Evolutionary conservation across 2,888 invertebrate genomes (phyloP).

Genomic region (Amitus sp.): DNA sequence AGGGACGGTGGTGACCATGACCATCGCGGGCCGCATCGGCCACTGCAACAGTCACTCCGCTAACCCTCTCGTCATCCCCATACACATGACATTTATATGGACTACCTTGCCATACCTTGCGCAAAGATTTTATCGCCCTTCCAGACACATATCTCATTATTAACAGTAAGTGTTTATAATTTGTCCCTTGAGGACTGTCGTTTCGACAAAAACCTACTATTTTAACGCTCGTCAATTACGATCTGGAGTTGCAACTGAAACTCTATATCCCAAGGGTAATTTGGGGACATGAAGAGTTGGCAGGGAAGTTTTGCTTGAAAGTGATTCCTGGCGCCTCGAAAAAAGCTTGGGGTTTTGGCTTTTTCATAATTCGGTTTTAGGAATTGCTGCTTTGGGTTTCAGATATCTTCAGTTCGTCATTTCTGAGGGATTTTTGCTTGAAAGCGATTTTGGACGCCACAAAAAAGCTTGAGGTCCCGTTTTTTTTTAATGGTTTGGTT

Average conservation of each 20-base stretch:
- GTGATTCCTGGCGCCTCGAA: too few relatives aligned
- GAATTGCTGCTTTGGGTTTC: too few relatives aligned
- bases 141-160: conserved; percentile 24
- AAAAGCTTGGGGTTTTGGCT: too few relatives aligned
- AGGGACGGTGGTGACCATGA: conserved; percentile 42
- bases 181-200: conserved; percentile 30
- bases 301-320: too few relatives aligned
- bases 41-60: not conserved
- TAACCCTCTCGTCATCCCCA: conserved; percentile 16
- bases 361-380: too few relatives aligned
- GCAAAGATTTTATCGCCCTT: conserved; percentile 21
- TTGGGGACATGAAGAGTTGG: conserved; percentile 13
- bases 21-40: conserved; percentile 44
- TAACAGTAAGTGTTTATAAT: conserved; percentile 40
- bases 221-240: conserved; percentile 38
- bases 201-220: conserved; percentile 19
- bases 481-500: too few relatives aligned
- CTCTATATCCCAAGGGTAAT: conserved; percentile 18
- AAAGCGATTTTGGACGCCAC: too few relatives aligned
- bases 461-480: too few relatives aligned
- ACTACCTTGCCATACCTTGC: conserved; percentile 18
- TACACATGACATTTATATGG: conserved; percentile 34
- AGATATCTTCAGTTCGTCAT: too few relatives aligned
- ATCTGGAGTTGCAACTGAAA: conserved; percentile 27
- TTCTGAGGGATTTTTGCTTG: too few relatives aligned